Evolutionary conservation across 2,113 vertebrate genomes (phyloP), one percentile per base, ranked within the genome.

Genomic region (Otus sunia): DNA sequence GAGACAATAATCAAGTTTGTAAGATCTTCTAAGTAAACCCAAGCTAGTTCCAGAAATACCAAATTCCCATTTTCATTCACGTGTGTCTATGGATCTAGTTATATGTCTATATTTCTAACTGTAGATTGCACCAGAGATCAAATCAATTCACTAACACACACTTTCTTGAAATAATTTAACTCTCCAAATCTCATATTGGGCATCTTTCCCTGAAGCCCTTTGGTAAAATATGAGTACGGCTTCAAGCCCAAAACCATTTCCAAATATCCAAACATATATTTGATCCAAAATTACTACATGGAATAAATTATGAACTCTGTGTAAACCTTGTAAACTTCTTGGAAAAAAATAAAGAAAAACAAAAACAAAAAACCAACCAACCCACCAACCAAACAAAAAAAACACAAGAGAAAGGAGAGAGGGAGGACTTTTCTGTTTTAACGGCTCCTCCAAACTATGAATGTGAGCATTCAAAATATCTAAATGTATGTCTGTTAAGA

Each of bases 321-420:
- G 14, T 37, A 80, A 67, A 68, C 53, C 5, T 66, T 56, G 49
- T 64, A 56, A 77, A 58, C 15, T 47, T 3, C 11, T 36, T 37
- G 36, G 18, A 32, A 49, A 62, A 5, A 66, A 74, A 17, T 3
- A 26, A 52, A 37, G 11, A 13, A 52, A 37, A 16, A 13, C 6
- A 43, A 43, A 43, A 43, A 43, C 16, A 26, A n/a, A 30, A 9
- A 26, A 68, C 21, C 47, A 22, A 43, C 9, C 3, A 10, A 20
- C 4, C 5, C 67, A 59, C 15, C 8, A 30, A 41, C 8, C 9
- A 7, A 53, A 21, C 6, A 60, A 37, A 18, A 13, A 2, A 32
- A 17, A 72, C 43, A 16, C 4, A 39, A 67, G 63, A 0, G 0
- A 71, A 64, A 34, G 7, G 19, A 59, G 11, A 60, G 18, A 86